phyloP scores from a whole-genome alignment of 1,140 invertebrate species.

The Babylonia areolata region DNA sequence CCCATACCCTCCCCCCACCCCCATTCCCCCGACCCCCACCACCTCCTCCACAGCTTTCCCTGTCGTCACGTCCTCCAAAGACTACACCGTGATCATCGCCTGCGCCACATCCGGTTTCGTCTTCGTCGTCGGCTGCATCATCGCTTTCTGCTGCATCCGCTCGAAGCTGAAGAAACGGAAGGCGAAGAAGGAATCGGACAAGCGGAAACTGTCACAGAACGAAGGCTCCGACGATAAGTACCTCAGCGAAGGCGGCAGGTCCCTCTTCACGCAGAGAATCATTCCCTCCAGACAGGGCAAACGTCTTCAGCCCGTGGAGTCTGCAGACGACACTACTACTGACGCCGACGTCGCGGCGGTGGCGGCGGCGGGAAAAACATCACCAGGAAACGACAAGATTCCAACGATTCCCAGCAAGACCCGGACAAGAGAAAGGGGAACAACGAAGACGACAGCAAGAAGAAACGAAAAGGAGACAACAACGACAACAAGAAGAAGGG shows the following conservation, averaged over 20 bases:
- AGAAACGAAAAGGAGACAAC: neutral
- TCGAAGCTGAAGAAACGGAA: neutral
- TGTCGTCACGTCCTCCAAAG: neutral
- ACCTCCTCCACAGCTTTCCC: neutral
- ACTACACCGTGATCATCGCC: conserved; percentile 20
- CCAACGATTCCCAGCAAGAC: too few relatives aligned
- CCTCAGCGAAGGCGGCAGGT: neutral
- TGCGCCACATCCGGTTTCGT: neutral
- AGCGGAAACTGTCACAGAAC: neutral
- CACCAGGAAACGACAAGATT: neutral
- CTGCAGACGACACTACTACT: too few relatives aligned
- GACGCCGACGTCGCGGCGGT: neutral
- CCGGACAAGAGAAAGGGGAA: neutral
- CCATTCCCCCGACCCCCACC: too few relatives aligned
- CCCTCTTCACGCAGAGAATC: neutral
- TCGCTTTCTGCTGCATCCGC: conserved; percentile 19
- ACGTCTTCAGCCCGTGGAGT: conserved; percentile 18
- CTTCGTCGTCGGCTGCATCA: neutral
- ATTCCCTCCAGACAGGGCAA: neutral
- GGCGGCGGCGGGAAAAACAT: neutral
- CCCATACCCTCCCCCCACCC: too few relatives aligned
- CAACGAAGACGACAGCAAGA: neutral
- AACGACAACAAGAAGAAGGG: neutral
- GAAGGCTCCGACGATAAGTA: neutral
- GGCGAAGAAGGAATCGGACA: too few relatives aligned